These are phyloP conservation scores for Griposia aprilina DNA, from an alignment of 2,888 invertebrate species.

Conservation along the genomic window DNA sequence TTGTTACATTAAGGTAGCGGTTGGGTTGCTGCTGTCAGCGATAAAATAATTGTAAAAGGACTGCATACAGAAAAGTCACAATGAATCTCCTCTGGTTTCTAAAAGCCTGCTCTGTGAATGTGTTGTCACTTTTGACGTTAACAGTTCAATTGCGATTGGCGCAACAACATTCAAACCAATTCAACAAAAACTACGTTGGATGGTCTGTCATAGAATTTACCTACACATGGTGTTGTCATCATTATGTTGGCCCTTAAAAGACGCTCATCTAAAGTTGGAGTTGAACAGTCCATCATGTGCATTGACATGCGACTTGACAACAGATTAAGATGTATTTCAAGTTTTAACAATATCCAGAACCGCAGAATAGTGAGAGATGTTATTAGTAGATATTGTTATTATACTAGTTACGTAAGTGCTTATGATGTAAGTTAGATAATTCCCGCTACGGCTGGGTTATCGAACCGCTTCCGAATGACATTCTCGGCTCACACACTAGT, in stretches of 20 bases:
- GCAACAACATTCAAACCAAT: neutral
- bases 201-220: neutral
- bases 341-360: neutral
- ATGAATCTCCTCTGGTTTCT: neutral
- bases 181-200: neutral
- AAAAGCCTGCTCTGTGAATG: neutral
- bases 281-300: neutral
- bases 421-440: slow-evolving; percentile 60
- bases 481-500: slow-evolving; percentile 18
- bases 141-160: neutral
- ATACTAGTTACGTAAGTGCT: slow-evolving; percentile 11
- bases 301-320: neutral
- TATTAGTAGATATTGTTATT: slow-evolving; percentile 17
- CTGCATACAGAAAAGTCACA: neutral
- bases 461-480: slow-evolving; percentile 52
- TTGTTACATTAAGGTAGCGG: neutral
- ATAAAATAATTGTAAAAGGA: neutral
- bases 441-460: slow-evolving; percentile 66
- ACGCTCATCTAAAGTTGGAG: neutral
- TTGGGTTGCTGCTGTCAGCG: neutral
- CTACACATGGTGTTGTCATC: neutral
- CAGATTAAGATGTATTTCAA: neutral
- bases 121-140: neutral
- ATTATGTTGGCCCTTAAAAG: neutral
- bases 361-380: slow-evolving; percentile 16